Base-by-base conservation (phyloP, 1,140 invertebrate genomes). In the Choristoneura fumiferana region DNA sequence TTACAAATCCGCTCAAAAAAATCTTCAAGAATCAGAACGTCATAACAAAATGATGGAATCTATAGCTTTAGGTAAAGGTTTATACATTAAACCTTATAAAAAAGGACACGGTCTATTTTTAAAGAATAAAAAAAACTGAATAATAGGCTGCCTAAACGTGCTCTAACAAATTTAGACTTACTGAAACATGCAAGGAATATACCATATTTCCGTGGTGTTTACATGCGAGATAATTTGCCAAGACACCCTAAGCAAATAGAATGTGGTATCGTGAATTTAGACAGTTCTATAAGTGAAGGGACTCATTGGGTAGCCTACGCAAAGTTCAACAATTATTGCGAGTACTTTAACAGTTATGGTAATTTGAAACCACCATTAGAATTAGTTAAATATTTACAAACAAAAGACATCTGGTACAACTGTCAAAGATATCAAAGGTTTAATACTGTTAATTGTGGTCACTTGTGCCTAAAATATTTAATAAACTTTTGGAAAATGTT, bases 231-330 rank as follows among this genome's bases (percentile, higher is more conserved):
- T 63, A 52, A 35, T 58, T 69, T 77, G 64, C 75, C 73, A 17
- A 65, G 33, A 15, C 45, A 58, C 49, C 35, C 67, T 38, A 17
- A 14, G 33, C 39, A 22, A 54, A 65, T 61, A 57, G 73, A 81
- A 73, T 72, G 68, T 60, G 71, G 57, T 8, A 67, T 79, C 13
- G 12, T 77, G 36, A 82, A 80, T 69, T 60, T 75, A 58, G 73
- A 82, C 66, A 49, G 35, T 43, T 43, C 36, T 8, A 58, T 65
- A 17, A 65, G 63, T 56, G 2, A 14, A 37, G 71, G 76, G 37
- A 73, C 76, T 39, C 75, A 80, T 68, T 80, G 75, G 75, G 71
- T 76, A 67, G 68, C 73, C 34, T 80, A 78, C 40, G 67, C 54
- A 49, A 75, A 80, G 60, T 60, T 60, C 14, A 49, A 59, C 34